Conservation (phyloP, 2,888 invertebrate genomes). For the Agrilus cyanescens region DNA sequence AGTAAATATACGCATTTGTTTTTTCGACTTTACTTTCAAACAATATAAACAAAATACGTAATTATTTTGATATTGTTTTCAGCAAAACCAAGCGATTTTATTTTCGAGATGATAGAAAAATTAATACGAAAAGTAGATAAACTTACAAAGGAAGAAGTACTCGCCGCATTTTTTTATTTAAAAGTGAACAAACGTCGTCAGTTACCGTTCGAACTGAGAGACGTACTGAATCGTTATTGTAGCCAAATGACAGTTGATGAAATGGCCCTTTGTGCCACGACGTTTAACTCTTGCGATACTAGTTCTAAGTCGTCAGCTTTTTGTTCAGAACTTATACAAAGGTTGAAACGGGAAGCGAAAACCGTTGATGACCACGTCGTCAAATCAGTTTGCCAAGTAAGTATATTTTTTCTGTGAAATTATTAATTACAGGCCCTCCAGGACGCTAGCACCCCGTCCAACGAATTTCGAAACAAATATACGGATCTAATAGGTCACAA, state of each 20-base stretch:
- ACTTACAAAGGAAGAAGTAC: slow-evolving; percentile 48
- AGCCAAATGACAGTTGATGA: slow-evolving; percentile 50
- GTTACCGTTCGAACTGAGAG: slow-evolving; percentile 54
- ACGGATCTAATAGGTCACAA: too few relatives aligned
- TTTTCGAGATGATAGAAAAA: slow-evolving; percentile 41
- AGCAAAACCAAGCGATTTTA: slow-evolving; percentile 43
- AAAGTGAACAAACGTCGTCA: slow-evolving; percentile 46
- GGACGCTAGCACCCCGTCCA: too few relatives aligned
- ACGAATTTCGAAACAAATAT: too few relatives aligned
- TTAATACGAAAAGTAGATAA: slow-evolving; percentile 44
- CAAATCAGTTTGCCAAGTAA: too few relatives aligned
- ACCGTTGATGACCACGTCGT: too few relatives aligned
- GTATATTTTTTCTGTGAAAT: too few relatives aligned
- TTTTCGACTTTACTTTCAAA: too few relatives aligned
- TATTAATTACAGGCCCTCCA: too few relatives aligned
- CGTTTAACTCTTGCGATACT: not conserved
- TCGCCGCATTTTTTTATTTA: slow-evolving; percentile 55
- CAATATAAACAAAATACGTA: not conserved
- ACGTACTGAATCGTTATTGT: slow-evolving; percentile 40
- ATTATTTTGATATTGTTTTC: slow-evolving; percentile 21
- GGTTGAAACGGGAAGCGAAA: too few relatives aligned
- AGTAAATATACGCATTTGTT: too few relatives aligned
- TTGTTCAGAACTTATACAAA: too few relatives aligned
- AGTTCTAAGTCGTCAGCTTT: too few relatives aligned
- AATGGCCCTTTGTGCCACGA: slow-evolving; percentile 55